Base-by-base conservation (phyloP, 2,113 vertebrate genomes). In the Eubucco bourcierii region DNA sequence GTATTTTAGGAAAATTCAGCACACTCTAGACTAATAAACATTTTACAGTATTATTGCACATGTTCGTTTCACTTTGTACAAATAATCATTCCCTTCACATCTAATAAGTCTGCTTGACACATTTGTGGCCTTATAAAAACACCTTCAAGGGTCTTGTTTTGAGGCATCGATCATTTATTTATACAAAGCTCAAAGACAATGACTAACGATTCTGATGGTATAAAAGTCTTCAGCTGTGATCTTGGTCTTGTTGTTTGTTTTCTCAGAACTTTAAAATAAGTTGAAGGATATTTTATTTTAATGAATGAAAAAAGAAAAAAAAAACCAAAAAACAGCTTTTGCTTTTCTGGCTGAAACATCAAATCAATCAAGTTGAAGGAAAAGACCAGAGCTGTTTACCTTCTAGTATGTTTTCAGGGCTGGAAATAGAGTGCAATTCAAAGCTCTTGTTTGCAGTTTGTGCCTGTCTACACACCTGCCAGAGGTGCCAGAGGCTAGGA, bases 1-100 rank as follows among this genome's bases (percentile, higher is more conserved):
- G 97, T 98, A 98, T 98, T 98, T 98, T 98, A 98, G 98, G 98
- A 98, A 98, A 98, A 98, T 98, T 98, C 98, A 97, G 97, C 98
- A 98, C 98, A 98, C 98, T 97, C 98, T 98, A 98, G 98, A 98
- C 98, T 98, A 98, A 98, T 98, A 98, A 98, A 98, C 98, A 98
- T 98, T 98, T 98, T 98, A 98, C 96, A 98, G 97, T 98, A 98
- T 98, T 98, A 98, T 98, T 98, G 98, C 98, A 98, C 97, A 98
- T 98, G 98, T 98, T 98, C 98, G 90, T 97, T 98, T 98, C 97
- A 97, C 97, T 98, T 98, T 98, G 97, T 98, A 97, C 98, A 98
- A 98, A 98, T 98, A 98, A 98, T 97, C 98, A 97, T 98, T 98
- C 98, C 97, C 97, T 97, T 98, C 98, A 98, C 98, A 98, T 98